A percentile compares a stretch with the other conserved stretches of the same genome.
Conservation (phyloP, 2,888 invertebrate genomes). For the Tortrix viridana region DNA sequence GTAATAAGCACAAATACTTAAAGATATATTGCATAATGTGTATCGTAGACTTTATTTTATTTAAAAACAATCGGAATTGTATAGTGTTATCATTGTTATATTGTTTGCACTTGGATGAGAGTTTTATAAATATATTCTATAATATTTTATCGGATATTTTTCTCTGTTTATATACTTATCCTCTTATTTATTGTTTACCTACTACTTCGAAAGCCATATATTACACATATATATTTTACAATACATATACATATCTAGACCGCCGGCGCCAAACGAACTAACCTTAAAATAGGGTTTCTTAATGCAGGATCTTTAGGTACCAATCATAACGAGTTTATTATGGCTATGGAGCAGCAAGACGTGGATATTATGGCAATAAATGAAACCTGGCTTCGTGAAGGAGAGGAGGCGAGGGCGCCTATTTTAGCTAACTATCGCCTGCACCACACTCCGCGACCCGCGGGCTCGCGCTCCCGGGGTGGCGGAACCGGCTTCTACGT, state of each 20-base stretch:
- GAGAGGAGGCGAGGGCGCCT: slow-evolving; percentile 43
- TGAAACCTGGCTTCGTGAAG: slow-evolving; percentile 43
- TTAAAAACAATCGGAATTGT: too few relatives aligned
- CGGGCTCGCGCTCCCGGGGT: slow-evolving; percentile 31
- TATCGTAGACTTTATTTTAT: too few relatives aligned
- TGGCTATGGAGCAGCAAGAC: slow-evolving; percentile 30
- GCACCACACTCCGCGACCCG: slow-evolving; percentile 38
- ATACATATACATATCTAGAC: background rate
- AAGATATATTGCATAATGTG: too few relatives aligned
- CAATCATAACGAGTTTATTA: slow-evolving; percentile 41
- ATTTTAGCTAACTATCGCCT: slow-evolving; percentile 41
- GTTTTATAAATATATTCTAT: too few relatives aligned
- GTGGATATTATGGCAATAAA: slow-evolving; percentile 44
- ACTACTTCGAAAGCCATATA: too few relatives aligned
- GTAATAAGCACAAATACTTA: too few relatives aligned
- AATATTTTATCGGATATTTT: too few relatives aligned
- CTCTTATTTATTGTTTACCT: too few relatives aligned
- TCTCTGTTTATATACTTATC: too few relatives aligned
- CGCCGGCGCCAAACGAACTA: background rate
- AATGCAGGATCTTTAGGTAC: slow-evolving; percentile 44
- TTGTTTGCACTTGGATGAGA: too few relatives aligned
- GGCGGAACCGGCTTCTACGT: slow-evolving; percentile 25
- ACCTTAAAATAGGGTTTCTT: slow-evolving; percentile 37
- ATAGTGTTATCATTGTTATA: too few relatives aligned
- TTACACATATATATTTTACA: background rate